Evolutionary conservation across 2,797 vertebrate genomes (phyloP).

Genomic region (Rhinoraja longicauda): DNA sequence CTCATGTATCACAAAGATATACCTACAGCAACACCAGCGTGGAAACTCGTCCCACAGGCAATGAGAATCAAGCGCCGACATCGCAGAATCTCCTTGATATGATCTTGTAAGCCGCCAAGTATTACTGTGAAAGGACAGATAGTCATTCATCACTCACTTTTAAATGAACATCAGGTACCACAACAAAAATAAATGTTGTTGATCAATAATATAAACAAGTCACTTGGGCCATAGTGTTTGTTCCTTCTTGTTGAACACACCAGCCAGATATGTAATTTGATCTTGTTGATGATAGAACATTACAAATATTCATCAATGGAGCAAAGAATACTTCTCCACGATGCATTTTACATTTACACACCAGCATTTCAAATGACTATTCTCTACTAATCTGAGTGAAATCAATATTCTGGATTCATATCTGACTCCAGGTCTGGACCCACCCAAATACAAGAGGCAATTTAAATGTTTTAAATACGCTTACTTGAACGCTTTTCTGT

Average conservation of each 20-base stretch:
- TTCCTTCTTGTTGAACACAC: not conserved
- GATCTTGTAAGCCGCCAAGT: conserved; percentile 90
- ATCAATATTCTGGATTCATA: not conserved
- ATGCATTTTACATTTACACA: not conserved
- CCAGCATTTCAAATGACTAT: not conserved
- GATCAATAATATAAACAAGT: not conserved
- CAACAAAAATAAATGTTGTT: not conserved
- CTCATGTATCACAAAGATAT: not conserved
- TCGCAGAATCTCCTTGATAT: conserved; percentile 96
- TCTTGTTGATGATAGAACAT: not conserved
- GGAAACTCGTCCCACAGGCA: conserved; percentile 93
- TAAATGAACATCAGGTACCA: not conserved
- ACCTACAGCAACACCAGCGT: conserved; percentile 82
- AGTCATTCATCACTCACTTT: not conserved
- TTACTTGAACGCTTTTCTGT: too few relatives aligned
- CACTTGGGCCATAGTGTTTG: not conserved
- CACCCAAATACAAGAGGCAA: not conserved
- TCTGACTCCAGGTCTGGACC: not conserved
- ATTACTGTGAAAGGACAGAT: conserved; percentile 64
- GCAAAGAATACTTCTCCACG: not conserved
- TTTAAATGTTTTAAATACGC: too few relatives aligned
- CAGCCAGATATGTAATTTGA: not conserved
- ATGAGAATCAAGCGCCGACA: conserved; percentile 92
- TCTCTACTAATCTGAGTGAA: not conserved
- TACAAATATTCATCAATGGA: not conserved